Evolutionary conservation across 1,140 invertebrate species (phyloP).

Genomic region (Agrilus planipennis): DNA sequence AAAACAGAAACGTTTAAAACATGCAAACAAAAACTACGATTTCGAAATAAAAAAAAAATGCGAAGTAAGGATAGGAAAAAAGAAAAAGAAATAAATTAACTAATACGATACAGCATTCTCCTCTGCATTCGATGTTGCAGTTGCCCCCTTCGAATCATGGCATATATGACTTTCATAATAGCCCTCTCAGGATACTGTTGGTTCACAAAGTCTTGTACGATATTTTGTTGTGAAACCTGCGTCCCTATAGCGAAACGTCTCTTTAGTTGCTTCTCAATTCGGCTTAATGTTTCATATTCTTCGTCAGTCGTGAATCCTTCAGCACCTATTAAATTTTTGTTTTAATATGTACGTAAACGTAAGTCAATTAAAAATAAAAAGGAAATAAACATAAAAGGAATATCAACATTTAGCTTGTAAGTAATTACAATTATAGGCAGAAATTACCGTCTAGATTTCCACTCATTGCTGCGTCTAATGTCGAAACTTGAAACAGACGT

Average conservation of each 20-base stretch:
- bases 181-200: conserved; percentile 87
- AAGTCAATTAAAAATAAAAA: background rate
- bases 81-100: too few relatives aligned
- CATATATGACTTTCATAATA: conserved; percentile 81
- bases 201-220: conserved; percentile 86
- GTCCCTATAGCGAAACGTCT: conserved; percentile 89
- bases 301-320: conserved; percentile 96
- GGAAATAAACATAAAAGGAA: background rate
- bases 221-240: conserved; percentile 88
- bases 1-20: too few relatives aligned
- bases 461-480: conserved; percentile 86
- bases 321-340: conserved; percentile 49
- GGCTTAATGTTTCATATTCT: conserved; percentile 78
- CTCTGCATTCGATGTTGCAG: conserved; percentile 91
- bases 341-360: background rate
- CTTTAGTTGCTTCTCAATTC: conserved; percentile 93
- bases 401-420: background rate
- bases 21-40: too few relatives aligned
- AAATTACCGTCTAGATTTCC: conserved; percentile 83
- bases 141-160: conserved; percentile 90
- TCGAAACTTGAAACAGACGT: conserved; percentile 98
- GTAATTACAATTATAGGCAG: too few relatives aligned
- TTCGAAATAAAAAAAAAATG: too few relatives aligned
- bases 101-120: conserved; percentile 92
- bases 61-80: too few relatives aligned